Base-by-base conservation (phyloP, 2,797 vertebrate species). In the Propithecus perrieri region DNA sequence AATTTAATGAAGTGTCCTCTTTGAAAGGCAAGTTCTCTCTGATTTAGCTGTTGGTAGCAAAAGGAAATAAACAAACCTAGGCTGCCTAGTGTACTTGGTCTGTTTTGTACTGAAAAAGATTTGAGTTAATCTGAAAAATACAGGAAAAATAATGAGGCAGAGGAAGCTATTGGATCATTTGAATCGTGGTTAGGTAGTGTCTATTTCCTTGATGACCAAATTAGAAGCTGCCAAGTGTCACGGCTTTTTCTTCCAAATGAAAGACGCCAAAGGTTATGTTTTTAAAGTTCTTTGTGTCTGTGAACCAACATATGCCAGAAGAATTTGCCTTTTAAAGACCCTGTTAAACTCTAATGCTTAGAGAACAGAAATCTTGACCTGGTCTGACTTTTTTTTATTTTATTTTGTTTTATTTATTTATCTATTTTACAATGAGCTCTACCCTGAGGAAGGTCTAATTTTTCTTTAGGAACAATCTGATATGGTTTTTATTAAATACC, bases 71-170 rank as follows among this genome's bases (percentile, higher is more conserved):
- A 92, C 61, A 84, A 83, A 86, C 59, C 2, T 24, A 67, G 15
- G 33, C 89, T 22, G 2, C 43, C 20, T 90, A 63, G 79, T 69
- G 30, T 33, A 85, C 41, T 94, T 91, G 74, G 72, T 69, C 67
- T 93, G 20, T 80, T 94, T 94, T 93, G 38, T 94, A 67, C n/a
- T 80, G 93, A 48, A 89, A 89, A 89, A 94, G 12, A 63, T 83
- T 48, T 72, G 24, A 89, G 26, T 76, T 43, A 67, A 81, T 78
- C 53, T 83, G 20, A 57, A 96, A 88, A 85, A 43, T 48, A 35
- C 85, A 81, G 86, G 76, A 41, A 74, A 89, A 94, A 33, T 88
- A 74, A 55, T 65, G 74, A 92, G 26, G 14, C 53, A 59, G 4
- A 88, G 20, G 28, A 87, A 94, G 46, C 18, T 75, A 1, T 76